Percentiles rank a stretch among this genome's conserved stretches.
Evolutionary conservation across 1,140 invertebrate species (phyloP).

Genomic region (Liolophura sinensis): DNA sequence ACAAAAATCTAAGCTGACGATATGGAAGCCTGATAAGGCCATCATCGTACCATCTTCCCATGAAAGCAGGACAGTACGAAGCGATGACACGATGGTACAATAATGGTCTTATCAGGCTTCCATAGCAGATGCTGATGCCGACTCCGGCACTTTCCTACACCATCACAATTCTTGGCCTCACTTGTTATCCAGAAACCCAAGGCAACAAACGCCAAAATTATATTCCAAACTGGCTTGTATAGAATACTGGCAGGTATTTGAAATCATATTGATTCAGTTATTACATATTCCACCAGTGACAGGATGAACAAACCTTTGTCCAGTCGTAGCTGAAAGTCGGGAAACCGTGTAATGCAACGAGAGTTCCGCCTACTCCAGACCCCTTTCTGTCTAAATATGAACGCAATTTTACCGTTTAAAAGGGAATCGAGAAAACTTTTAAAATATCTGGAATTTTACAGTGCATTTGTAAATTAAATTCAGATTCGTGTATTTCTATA

Average conservation of each 20-base stretch:
- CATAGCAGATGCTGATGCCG: too few relatives aligned
- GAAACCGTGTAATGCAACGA: constrained; percentile 57
- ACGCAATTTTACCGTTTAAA: constrained; percentile 11
- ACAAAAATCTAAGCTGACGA: too few relatives aligned
- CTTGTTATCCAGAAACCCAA: too few relatives aligned
- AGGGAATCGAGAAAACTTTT: constrained; percentile 8
- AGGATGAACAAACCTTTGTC: constrained; percentile 35
- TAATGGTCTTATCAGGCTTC: too few relatives aligned
- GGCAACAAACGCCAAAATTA: background rate
- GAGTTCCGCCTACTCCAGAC: constrained; percentile 19
- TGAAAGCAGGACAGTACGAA: too few relatives aligned
- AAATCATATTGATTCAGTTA: background rate
- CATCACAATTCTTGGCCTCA: too few relatives aligned
- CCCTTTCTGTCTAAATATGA: constrained; percentile 3
- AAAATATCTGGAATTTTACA: background rate
- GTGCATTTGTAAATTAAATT: background rate
- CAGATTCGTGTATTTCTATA: constrained; percentile 3
- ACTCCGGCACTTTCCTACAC: too few relatives aligned
- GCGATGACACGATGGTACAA: too few relatives aligned
- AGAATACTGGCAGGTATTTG: background rate
- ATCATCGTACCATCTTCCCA: too few relatives aligned
- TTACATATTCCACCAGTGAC: background rate
- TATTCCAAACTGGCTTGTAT: background rate
- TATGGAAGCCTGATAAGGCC: too few relatives aligned
- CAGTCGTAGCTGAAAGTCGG: constrained; percentile 57